Conservation (phyloP, 2,113 vertebrate genomes). For the Rhegmatorhina hoffmannsi region DNA sequence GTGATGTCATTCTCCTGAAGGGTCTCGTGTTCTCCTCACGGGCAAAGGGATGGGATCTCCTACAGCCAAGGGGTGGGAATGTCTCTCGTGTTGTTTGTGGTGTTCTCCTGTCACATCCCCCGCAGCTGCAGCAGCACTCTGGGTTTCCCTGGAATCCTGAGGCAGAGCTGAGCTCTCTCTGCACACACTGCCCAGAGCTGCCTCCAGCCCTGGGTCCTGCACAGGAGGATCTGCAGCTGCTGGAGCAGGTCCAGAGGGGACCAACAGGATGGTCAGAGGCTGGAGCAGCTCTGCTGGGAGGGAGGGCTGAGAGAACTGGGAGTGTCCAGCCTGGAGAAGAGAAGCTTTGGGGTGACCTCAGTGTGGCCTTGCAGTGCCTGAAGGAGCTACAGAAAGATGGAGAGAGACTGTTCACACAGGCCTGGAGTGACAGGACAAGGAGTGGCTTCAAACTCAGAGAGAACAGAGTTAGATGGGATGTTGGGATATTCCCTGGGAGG, state of each 20-base stretch:
- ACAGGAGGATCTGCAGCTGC: background rate
- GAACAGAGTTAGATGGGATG: background rate
- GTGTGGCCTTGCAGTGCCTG: background rate
- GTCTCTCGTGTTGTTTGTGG: rapidly evolving
- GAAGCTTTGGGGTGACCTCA: background rate
- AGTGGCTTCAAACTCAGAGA: background rate
- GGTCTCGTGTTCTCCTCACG: background rate
- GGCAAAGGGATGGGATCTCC: background rate
- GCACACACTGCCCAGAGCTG: background rate
- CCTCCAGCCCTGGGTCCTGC: background rate
- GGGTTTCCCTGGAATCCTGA: background rate
- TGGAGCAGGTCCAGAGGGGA: background rate
- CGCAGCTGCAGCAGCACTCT: background rate
- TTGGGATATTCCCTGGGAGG: background rate
- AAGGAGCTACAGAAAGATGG: background rate
- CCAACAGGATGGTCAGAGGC: background rate
- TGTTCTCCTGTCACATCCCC: background rate
- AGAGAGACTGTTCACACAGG: rapidly evolving
- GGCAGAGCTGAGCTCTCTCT: background rate
- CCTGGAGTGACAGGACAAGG: background rate
- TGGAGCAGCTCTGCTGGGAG: background rate
- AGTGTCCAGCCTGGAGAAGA: background rate
- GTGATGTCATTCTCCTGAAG: background rate
- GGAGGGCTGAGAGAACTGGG: background rate
- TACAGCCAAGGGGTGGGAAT: background rate